A percentile compares a stretch with the other conserved stretches of the same genome.
Evolutionary conservation across 2,888 invertebrate species (phyloP).

Genomic region (Eupeodes luniger): DNA sequence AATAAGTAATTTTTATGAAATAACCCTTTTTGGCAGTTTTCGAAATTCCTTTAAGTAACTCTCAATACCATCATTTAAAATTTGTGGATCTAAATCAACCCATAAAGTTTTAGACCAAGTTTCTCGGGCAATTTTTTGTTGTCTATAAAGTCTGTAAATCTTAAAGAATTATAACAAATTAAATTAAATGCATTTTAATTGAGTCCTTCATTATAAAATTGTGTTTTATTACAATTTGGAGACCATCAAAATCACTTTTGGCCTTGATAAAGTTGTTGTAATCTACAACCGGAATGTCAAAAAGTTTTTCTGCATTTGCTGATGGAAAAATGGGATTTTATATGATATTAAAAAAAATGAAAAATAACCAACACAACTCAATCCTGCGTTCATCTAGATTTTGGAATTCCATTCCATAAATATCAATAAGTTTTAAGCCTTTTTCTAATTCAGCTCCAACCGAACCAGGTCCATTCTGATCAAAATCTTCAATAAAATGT

Average conservation of each 20-base stretch:
- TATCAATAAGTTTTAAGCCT: constrained; percentile 89
- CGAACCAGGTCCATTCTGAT: constrained; percentile 89
- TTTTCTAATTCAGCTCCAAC: constrained; percentile 91
- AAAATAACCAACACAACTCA: constrained; percentile 79
- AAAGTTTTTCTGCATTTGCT: constrained; percentile 92
- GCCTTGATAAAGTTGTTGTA: constrained; percentile 90
- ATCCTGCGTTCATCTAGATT: constrained; percentile 88
- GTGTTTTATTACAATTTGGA: constrained; percentile 85
- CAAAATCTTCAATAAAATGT: constrained; percentile 25
- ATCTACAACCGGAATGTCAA: constrained; percentile 93
- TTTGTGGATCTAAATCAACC: constrained; percentile 93
- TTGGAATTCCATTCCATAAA: constrained; percentile 86
- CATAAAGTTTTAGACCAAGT: constrained; percentile 94
- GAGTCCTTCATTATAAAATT: not conserved
- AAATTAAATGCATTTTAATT: not conserved
- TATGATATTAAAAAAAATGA: constrained; percentile 10
- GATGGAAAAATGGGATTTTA: constrained; percentile 80
- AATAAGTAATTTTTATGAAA: constrained; percentile 78
- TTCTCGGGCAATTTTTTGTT: constrained; percentile 91
- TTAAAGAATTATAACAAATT: constrained; percentile 54
- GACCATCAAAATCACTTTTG: constrained; percentile 87
- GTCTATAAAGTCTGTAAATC: constrained; percentile 91
- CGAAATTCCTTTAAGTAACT: constrained; percentile 91
- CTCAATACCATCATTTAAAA: constrained; percentile 94
- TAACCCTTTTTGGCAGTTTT: constrained; percentile 88